These are phyloP conservation scores for Sebastes oblongus DNA, from an alignment of 2,797 vertebrate species.

Conservation along the genomic window DNA sequence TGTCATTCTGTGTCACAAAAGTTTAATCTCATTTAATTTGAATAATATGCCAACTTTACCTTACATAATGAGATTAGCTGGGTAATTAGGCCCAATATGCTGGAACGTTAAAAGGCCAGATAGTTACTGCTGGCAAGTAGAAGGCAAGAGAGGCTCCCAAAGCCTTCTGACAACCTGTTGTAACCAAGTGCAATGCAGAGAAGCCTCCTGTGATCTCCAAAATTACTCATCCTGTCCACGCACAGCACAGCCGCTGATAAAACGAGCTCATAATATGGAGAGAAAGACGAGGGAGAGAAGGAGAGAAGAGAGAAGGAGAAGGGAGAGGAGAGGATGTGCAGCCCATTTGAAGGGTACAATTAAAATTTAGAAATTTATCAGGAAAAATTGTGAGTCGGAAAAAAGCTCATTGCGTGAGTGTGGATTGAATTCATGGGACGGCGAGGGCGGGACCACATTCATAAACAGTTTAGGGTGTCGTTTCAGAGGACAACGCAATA, in stretches of 20 bases:
- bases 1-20: slow-evolving; percentile 22
- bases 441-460: background rate
- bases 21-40: slow-evolving; percentile 26
- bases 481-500: background rate
- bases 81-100: slow-evolving; percentile 57
- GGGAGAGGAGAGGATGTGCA: slow-evolving; percentile 28
- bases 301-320: slow-evolving; percentile 22
- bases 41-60: slow-evolving; percentile 33
- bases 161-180: slow-evolving; percentile 76
- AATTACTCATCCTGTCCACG: slow-evolving; percentile 73
- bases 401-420: slow-evolving; percentile 4
- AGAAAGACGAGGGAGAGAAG: slow-evolving; percentile 53
- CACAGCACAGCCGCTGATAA: slow-evolving; percentile 64
- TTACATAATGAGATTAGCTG: slow-evolving; percentile 46
- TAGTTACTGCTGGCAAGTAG: slow-evolving; percentile 41
- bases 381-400: background rate
- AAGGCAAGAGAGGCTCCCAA: slow-evolving; percentile 39
- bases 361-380: slow-evolving; percentile 55
- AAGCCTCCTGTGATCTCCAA: slow-evolving; percentile 72
- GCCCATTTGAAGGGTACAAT: slow-evolving; percentile 59
- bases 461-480: slow-evolving; percentile 1
- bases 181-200: slow-evolving; percentile 72
- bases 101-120: slow-evolving; percentile 44
- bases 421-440: background rate
- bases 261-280: slow-evolving; percentile 63